These are phyloP conservation scores for Opisthocomus hoazin DNA, from an alignment of 2,113 vertebrate species.

Conservation along the genomic window DNA sequence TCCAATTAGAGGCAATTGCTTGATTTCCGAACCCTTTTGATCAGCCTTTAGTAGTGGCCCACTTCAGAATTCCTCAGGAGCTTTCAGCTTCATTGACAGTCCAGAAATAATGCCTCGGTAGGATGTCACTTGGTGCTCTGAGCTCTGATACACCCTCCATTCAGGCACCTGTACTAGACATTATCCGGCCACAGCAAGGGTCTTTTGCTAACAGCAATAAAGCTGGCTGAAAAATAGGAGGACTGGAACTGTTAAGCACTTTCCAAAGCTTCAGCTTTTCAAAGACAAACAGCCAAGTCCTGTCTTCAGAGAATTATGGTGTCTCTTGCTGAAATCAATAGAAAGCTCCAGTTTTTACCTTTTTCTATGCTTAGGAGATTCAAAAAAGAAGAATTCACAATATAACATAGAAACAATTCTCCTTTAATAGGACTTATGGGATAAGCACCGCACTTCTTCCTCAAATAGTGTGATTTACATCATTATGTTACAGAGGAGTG, in stretches of 20 bases:
- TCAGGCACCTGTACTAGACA: slow-evolving; percentile 26
- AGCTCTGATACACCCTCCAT: slow-evolving; percentile 39
- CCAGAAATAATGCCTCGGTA: slow-evolving; percentile 26
- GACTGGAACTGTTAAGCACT: slow-evolving; percentile 30
- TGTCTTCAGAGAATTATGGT: background rate
- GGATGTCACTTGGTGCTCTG: slow-evolving; percentile 22
- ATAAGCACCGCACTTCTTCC: background rate
- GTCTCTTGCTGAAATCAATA: background rate
- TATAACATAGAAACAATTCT: background rate
- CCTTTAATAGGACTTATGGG: background rate
- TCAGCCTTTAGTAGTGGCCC: slow-evolving; percentile 18
- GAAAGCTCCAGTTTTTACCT: background rate
- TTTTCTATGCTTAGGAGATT: background rate
- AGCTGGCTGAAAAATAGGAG: background rate
- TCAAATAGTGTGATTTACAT: background rate
- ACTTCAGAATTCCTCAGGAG: slow-evolving; percentile 32
- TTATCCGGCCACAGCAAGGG: slow-evolving; percentile 46
- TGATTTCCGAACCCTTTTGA: slow-evolving; percentile 57
- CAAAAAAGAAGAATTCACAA: background rate
- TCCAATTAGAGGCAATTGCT: slow-evolving; percentile 54
- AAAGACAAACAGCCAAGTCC: background rate
- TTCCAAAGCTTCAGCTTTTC: slow-evolving; percentile 18
- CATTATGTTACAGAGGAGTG: background rate
- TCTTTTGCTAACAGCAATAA: slow-evolving; percentile 30
- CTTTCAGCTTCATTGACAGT: slow-evolving; percentile 36